Evolutionary conservation across 2,113 vertebrate species (phyloP).

Genomic region (Oophaga pumilio): DNA sequence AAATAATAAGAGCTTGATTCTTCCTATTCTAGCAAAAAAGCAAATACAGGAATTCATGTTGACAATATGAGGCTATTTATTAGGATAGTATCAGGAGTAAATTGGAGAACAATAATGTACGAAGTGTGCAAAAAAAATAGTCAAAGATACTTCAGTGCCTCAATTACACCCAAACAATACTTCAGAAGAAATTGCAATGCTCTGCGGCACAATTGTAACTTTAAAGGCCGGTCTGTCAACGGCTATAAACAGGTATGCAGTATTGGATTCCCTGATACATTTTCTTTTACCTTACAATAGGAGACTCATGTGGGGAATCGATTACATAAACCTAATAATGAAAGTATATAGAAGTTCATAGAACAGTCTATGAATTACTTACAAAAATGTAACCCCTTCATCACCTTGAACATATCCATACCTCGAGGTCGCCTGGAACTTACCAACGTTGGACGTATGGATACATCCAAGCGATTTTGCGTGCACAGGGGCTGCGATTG

Average conservation of each 20-base stretch:
- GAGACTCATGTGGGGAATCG: no score
- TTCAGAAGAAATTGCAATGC: not conserved
- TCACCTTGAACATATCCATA: no score
- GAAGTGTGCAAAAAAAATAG: not conserved
- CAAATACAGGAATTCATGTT: not conserved
- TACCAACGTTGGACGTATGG: no score
- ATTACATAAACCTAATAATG: no score
- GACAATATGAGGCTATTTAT: not conserved
- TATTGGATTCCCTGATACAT: no score
- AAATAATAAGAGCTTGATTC: slow-evolving; percentile 14
- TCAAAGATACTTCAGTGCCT: not conserved
- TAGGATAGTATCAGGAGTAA: not conserved
- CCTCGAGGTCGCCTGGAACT: no score
- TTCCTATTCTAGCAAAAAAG: not conserved
- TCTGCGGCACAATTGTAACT: not conserved
- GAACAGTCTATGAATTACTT: no score
- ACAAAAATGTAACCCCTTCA: no score
- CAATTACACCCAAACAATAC: not conserved
- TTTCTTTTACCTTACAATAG: no score
- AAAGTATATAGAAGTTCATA: no score
- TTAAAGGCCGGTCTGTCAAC: not conserved
- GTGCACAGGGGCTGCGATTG: no score
- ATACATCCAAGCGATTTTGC: no score
- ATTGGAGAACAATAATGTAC: not conserved
- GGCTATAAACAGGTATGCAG: not conserved